These are phyloP conservation scores for Terrapene triunguis DNA, from an alignment of 2,113 vertebrate genomes.

Conservation along the genomic window DNA sequence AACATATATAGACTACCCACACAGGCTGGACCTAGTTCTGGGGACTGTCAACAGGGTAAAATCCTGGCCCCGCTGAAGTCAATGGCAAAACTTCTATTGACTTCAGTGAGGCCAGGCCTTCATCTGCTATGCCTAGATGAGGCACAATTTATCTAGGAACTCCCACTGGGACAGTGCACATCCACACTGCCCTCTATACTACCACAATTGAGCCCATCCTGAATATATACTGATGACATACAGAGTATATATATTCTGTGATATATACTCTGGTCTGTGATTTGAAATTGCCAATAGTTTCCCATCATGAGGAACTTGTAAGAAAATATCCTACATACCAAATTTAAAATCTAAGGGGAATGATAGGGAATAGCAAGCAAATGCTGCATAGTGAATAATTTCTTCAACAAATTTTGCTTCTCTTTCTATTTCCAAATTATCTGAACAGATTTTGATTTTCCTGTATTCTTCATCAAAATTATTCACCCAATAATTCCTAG, in stretches of 20 bases:
- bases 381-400: background rate
- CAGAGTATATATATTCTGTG: background rate
- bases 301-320: background rate
- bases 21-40: rapidly evolving
- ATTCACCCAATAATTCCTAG: background rate
- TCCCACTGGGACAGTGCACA: too few relatives aligned
- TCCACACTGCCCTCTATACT: background rate
- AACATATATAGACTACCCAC: too few relatives aligned
- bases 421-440: rapidly evolving
- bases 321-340: background rate
- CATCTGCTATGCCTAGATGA: too few relatives aligned
- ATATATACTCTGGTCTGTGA: background rate
- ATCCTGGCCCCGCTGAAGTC: too few relatives aligned
- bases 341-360: background rate
- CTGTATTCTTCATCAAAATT: background rate
- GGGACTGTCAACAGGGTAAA: background rate
- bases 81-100: too few relatives aligned
- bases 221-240: background rate
- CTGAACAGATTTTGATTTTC: background rate
- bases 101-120: too few relatives aligned
- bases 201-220: background rate
- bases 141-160: too few relatives aligned
- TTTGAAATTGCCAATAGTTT: background rate
- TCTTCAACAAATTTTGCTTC: background rate
- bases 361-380: background rate